These are phyloP conservation scores for Stegodyphus dumicola DNA, from an alignment of 1,140 invertebrate genomes.

Conservation along the genomic window DNA sequence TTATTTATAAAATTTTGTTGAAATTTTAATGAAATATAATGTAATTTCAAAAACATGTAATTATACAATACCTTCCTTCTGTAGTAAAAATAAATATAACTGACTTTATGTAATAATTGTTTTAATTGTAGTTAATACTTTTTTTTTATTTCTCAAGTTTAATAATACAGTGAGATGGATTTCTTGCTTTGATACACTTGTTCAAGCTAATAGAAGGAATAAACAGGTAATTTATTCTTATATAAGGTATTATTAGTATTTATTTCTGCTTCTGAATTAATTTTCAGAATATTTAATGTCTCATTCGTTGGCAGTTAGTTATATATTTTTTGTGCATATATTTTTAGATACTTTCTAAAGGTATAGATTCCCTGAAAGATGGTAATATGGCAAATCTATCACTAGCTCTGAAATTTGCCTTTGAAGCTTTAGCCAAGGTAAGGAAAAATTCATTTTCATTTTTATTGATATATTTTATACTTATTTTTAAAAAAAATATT, in stretches of 20 bases:
- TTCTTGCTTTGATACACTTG: conserved; percentile 70
- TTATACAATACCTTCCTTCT: too few species aligned
- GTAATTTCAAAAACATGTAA: too few species aligned
- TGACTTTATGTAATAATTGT: not conserved
- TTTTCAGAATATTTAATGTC: too few species aligned
- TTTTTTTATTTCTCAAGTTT: conserved; percentile 65
- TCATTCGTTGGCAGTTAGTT: too few species aligned
- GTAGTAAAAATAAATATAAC: not conserved
- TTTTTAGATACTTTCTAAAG: conserved; percentile 67
- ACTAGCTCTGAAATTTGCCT: conserved; percentile 72
- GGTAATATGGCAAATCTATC: conserved; percentile 72
- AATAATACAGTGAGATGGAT: conserved; percentile 68
- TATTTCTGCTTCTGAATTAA: too few species aligned
- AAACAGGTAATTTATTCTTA: conserved; percentile 66
- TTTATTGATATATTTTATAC: too few species aligned
- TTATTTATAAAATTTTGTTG: too few species aligned
- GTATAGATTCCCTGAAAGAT: conserved; percentile 68
- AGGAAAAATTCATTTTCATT: conserved; percentile 15
- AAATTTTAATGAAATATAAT: too few species aligned
- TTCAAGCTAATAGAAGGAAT: conserved; percentile 71
- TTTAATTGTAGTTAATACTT: not conserved
- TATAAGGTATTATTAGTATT: too few species aligned
- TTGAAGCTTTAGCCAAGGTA: conserved; percentile 69
- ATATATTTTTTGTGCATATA: conserved; percentile 48
- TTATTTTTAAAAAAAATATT: too few species aligned